A percentile compares a stretch with the other conserved stretches of the same genome.
phyloP scores from a whole-genome alignment of 1,140 invertebrate species.

The Heliothis subflexa region DNA sequence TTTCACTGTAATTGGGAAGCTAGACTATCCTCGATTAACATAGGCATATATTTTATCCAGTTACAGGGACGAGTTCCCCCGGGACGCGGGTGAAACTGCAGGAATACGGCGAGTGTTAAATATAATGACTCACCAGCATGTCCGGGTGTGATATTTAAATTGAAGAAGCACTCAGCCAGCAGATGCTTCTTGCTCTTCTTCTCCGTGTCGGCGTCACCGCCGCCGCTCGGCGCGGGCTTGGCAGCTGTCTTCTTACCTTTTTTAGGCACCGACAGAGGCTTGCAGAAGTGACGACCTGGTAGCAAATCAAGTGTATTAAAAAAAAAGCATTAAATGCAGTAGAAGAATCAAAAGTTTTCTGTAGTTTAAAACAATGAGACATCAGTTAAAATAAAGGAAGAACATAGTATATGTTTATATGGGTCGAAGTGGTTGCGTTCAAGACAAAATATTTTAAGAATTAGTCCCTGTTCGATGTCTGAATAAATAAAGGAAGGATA shows the following conservation, averaged over 20 bases:
- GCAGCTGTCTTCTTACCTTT: slow-evolving; percentile 67
- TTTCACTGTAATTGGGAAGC: too few species aligned
- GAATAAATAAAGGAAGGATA: too few species aligned
- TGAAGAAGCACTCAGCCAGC: slow-evolving; percentile 78
- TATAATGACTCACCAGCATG: slow-evolving; percentile 68
- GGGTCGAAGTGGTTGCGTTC: too few species aligned
- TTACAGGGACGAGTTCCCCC: too few species aligned
- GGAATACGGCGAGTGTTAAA: neutral
- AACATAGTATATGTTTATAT: too few species aligned
- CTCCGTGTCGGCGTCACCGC: slow-evolving; percentile 64
- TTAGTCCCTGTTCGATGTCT: too few species aligned
- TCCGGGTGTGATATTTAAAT: slow-evolving; percentile 75
- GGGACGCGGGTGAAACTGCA: too few species aligned
- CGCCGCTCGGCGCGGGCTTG: slow-evolving; percentile 56
- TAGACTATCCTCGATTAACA: too few species aligned
- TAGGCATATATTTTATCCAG: too few species aligned
- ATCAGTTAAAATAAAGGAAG: too few species aligned
- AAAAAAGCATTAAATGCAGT: slow-evolving; percentile 3
- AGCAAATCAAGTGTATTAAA: neutral
- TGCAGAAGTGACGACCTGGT: slow-evolving; percentile 81
- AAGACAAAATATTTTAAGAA: too few species aligned
- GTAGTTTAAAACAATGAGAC: too few species aligned
- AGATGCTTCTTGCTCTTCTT: slow-evolving; percentile 77
- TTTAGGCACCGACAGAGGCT: slow-evolving; percentile 65
- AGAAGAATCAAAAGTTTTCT: neutral